These are phyloP conservation scores for Actinia equina DNA, from an alignment of 64 coral and sea anemone genomes.

Conservation along the genomic window DNA sequence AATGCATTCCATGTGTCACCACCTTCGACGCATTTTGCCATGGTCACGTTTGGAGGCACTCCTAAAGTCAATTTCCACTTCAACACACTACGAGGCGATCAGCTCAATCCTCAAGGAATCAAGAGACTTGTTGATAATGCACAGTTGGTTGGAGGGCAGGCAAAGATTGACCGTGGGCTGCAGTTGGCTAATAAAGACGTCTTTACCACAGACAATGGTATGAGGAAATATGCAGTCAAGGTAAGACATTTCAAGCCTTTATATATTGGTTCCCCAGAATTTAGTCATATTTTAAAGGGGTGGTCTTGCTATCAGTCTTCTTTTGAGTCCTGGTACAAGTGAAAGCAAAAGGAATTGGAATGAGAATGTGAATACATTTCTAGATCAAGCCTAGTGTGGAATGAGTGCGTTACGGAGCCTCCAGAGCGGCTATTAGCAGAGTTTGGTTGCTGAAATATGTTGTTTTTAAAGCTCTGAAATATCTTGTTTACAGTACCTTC, in stretches of 20 bases:
- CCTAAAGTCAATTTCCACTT: slow-evolving; percentile 58
- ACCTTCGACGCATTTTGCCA: slow-evolving; percentile 43
- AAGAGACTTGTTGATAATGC: slow-evolving; percentile 38
- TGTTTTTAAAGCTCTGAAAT: no score
- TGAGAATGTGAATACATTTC: no score
- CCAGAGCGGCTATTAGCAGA: no score
- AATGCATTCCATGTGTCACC: slow-evolving; percentile 56
- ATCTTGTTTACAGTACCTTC: slow-evolving; percentile 22
- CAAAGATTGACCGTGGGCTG: slow-evolving; percentile 39
- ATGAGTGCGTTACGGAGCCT: no score
- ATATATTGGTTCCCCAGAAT: not conserved
- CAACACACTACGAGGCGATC: slow-evolving; percentile 67
- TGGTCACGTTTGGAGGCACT: slow-evolving; percentile 57
- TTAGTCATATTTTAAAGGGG: no score
- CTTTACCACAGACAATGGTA: slow-evolving; percentile 46
- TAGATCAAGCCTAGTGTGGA: no score
- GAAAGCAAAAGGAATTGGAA: no score
- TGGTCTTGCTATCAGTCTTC: no score
- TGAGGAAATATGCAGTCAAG: slow-evolving; percentile 47
- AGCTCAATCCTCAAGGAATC: slow-evolving; percentile 53
- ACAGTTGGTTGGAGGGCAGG: not conserved
- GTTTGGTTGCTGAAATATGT: no score
- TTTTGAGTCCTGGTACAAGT: no score
- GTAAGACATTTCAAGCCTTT: slow-evolving; percentile 6
- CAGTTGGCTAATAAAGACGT: slow-evolving; percentile 23